phyloP scores from a whole-genome alignment of 2,888 invertebrate species.

The Mylabris sibirica region DNA sequence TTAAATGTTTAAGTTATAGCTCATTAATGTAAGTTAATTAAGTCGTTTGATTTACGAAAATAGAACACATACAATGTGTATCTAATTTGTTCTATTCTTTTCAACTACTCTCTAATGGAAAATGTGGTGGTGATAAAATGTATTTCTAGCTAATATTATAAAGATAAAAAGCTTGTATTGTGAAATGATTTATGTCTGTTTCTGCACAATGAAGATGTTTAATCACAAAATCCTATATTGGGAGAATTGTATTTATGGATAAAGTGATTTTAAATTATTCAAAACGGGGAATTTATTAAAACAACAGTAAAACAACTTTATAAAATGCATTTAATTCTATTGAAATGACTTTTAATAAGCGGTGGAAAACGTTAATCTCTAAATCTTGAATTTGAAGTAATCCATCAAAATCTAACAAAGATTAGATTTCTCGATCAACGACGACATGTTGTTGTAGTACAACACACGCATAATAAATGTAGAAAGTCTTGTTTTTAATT shows the following conservation, averaged over 20 bases:
- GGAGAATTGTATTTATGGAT: no score
- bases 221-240: not conserved
- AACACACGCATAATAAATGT: not conserved
- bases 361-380: no score
- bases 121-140: not conserved
- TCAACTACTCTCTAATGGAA: not conserved
- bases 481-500: not conserved
- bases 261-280: not conserved
- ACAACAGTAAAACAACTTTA: not conserved
- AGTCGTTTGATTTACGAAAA: not conserved
- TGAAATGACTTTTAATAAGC: not conserved
- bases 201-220: not conserved
- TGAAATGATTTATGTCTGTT: not conserved
- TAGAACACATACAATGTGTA: not conserved
- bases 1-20: not conserved
- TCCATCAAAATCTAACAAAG: not conserved
- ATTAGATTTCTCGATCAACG: not conserved
- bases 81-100: not conserved
- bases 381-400: not conserved
- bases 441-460: not conserved
- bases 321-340: not conserved
- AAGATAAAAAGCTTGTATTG: not conserved
- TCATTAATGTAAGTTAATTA: not conserved
- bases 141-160: not conserved
- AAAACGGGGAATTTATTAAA: not conserved